Conservation (phyloP, 2,797 vertebrate genomes). For the Amblyopsis hoosieri region DNA sequence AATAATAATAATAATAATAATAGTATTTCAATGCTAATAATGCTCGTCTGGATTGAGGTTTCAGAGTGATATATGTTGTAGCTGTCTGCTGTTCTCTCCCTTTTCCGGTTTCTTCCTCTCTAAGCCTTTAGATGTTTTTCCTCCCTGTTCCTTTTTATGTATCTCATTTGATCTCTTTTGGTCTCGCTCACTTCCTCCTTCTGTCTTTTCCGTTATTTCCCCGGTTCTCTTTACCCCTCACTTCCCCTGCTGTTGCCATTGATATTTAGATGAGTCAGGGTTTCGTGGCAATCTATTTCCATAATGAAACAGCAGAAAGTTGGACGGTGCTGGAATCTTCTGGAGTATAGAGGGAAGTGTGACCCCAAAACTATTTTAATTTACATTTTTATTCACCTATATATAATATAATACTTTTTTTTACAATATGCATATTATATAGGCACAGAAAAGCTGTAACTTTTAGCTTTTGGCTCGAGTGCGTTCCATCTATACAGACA, state of each 20-base stretch:
- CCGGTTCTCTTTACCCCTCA: background rate
- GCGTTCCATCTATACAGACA: too few species aligned
- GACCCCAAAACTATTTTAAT: background rate
- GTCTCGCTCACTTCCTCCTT: background rate
- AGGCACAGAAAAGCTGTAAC: too few species aligned
- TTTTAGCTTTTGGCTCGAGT: too few species aligned
- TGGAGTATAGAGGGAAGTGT: background rate
- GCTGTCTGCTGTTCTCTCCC: background rate
- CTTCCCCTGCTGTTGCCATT: background rate
- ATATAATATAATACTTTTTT: too few species aligned
- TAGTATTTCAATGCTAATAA: background rate
- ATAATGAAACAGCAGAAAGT: conserved; percentile 17
- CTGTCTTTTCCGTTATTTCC: background rate
- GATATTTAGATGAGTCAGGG: conserved; percentile 18
- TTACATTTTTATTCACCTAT: too few species aligned
- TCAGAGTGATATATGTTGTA: background rate
- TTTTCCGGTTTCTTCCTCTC: background rate
- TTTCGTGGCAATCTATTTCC: conserved; percentile 10
- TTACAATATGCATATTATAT: too few species aligned
- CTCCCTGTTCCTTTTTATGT: background rate
- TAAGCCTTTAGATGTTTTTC: background rate
- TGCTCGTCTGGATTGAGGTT: conserved; percentile 1
- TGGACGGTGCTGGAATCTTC: conserved; percentile 2
- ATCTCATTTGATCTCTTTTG: background rate
- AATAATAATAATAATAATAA: background rate